phyloP scores from a whole-genome alignment of 2,113 vertebrate species.

The Zosterops lateralis region DNA sequence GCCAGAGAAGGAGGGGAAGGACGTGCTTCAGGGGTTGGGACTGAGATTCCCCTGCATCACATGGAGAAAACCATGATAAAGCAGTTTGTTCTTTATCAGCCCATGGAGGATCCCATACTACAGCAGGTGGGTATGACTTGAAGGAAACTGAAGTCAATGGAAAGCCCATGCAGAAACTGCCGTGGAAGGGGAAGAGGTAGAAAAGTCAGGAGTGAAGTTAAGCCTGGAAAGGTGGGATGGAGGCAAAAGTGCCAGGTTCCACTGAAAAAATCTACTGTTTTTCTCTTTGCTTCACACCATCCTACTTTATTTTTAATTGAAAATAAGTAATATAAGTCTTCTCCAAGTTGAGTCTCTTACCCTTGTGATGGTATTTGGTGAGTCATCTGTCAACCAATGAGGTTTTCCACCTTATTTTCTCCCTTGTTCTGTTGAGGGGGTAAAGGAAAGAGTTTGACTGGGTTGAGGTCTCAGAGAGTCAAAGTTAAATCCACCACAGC shows the following conservation, averaged over 20 bases:
- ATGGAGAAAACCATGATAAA: background rate
- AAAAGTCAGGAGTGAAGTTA: background rate
- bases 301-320: background rate
- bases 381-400: background rate
- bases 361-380: background rate
- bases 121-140: background rate
- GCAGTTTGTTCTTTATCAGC: background rate
- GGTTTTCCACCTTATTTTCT: background rate
- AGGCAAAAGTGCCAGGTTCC: background rate
- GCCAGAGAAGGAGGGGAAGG: background rate
- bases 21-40: accelerated
- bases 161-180: background rate
- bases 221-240: background rate
- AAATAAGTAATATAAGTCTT: background rate
- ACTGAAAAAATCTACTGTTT: background rate
- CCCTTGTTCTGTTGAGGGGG: background rate
- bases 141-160: background rate
- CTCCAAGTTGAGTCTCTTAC: background rate
- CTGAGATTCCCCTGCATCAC: accelerated
- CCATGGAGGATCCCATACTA: accelerated
- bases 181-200: accelerated
- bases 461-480: background rate
- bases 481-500: background rate
- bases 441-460: background rate
- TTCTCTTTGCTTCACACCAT: background rate